Conservation (phyloP, 2,888 invertebrate species). For the Norana najaformis region DNA sequence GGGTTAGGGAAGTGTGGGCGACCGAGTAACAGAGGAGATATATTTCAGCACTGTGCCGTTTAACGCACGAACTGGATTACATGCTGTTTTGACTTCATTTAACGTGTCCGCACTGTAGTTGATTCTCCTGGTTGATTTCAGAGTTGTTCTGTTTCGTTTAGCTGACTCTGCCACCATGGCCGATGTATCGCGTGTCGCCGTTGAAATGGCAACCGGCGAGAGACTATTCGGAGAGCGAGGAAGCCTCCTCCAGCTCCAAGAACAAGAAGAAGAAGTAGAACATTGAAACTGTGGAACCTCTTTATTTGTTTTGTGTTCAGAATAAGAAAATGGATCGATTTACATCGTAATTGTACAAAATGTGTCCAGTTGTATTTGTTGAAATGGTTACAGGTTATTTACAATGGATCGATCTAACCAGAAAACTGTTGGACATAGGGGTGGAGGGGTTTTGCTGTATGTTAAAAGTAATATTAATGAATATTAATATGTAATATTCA, state of each 20-base stretch:
- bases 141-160: constrained; percentile 51
- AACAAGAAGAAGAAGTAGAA: constrained; percentile 51
- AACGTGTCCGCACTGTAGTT: too few relatives aligned
- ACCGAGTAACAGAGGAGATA: too few relatives aligned
- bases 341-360: too few relatives aligned
- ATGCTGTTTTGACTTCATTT: not conserved
- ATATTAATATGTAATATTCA: too few relatives aligned
- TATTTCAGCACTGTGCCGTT: too few relatives aligned
- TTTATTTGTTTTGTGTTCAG: not conserved
- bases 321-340: not conserved
- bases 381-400: too few relatives aligned
- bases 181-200: constrained; percentile 85
- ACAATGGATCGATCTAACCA: too few relatives aligned
- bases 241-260: constrained; percentile 19
- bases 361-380: not conserved
- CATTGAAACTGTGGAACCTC: constrained; percentile 27
- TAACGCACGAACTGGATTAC: too few relatives aligned
- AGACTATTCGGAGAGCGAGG: constrained; percentile 48
- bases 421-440: too few relatives aligned
- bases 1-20: too few relatives aligned
- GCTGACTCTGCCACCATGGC: constrained; percentile 94
- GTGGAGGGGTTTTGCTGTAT: too few relatives aligned
- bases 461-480: too few relatives aligned
- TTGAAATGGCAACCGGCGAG: constrained; percentile 80
- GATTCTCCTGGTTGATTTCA: not conserved